Base-by-base conservation (phyloP, 1,140 invertebrate species). In the Adoxophyes honmai region DNA sequence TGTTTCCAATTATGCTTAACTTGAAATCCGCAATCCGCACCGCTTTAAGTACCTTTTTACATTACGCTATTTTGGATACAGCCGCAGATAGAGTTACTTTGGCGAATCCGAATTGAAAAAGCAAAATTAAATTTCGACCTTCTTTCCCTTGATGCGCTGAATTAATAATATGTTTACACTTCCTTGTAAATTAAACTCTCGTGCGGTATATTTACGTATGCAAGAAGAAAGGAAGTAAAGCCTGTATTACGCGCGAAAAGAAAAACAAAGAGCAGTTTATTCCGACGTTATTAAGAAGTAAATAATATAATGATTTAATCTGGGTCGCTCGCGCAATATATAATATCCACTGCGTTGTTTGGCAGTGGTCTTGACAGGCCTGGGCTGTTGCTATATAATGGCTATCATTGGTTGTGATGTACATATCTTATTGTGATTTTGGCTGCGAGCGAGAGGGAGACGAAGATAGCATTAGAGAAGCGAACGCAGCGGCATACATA, bases 221-320 rank as follows among this genome's bases (percentile, higher is more conserved):
- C 15, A 28, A 4, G 16, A 14, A 13, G 16, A 14, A 13, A 15
- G 39, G 21, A 28, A 48, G 21, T 21, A 28, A 11, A 21, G 18
- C 16, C 2, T 28, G 16, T 48, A 48, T 44, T 21, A 16, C 10
- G 4, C n/a, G 5, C 42, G 58, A 62, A 55, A 58, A 34, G 52
- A 55, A 58, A 61, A 58, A 62, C 16, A 53, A 14, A 38, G 14
- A 52, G 57, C 18, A 39, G 55, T 64, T 64, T 62, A 62, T 57
- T 59, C 48, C 44, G 51, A 64, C 55, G 59, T 62, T 64, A 65
- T 62, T 68, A 68, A 52, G 57, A 65, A 64, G 60, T 62, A 65
- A 68, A 68, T 68, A 64, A 68, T 65, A 60, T 62, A 68, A 62
- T 60, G 48, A 62, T 59, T 62, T 52, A 57, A 62, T 51, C 44